Base-by-base conservation (phyloP, 2,888 invertebrate species). In the Fragum sueziense region DNA sequence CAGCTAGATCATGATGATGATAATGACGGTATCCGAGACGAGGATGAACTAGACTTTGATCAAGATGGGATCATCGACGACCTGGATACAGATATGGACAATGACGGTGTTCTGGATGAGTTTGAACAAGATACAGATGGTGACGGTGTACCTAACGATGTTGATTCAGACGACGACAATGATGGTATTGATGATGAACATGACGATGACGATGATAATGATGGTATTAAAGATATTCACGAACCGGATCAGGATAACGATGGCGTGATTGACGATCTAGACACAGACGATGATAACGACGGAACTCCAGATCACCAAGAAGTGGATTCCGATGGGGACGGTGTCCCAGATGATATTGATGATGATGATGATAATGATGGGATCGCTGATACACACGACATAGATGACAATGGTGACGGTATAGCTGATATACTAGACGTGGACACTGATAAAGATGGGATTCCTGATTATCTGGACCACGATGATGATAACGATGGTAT, bases 21-120 rank as follows among this genome's bases (percentile, higher is more conserved):
- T 70, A 90, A 89, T 6, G 91, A 92, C 86, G 91, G 91, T 31
- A 90, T 92, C 34, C 90, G 90, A 17, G 91, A 91, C 79, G 41
- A 88, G 68, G 41, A 84, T 7, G 86, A 88, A 37, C 75, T 83
- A 33, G 82, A 89, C 72, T 84, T 79, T 57, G 90, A 91, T 83
- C 87, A 87, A 17, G 89, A 91, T 77, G 90, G 90, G 9, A 90
- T 91, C 27, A 87, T 88, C 7, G 91, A 91, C 76, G 29, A 87
- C 31, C 68, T 82, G 2, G 89, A 90, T 17, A 81, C 86, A 22
- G 91, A 90, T 74, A 74, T 78, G 33, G 90, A 91, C 78, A 88
- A 87, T 17, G 89, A 90, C 78, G 90, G 90, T 29, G 85, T 90
- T 62, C 89, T 89, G 20, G 90, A 91, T 76, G 69, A 87, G 59